Evolutionary conservation across 2,113 vertebrate genomes (phyloP).

Genomic region (Pangasianodon hypophthalmus): DNA sequence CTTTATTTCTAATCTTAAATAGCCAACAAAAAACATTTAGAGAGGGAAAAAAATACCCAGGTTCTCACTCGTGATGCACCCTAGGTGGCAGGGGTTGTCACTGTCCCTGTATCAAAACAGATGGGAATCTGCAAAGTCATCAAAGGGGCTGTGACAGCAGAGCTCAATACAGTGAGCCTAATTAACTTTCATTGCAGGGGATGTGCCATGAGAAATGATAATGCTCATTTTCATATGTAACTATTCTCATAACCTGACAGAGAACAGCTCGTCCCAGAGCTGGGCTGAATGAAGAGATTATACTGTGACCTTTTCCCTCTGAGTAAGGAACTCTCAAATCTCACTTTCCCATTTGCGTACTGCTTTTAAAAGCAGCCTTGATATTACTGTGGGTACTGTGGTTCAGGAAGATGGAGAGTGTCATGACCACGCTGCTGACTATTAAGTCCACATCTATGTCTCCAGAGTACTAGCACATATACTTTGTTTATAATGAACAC

Average conservation of each 20-base stretch:
- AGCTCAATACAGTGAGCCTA: conserved; percentile 2
- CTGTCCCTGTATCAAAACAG: not conserved
- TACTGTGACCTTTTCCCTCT: conserved; percentile 23
- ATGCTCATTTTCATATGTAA: conserved; percentile 19
- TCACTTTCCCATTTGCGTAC: conserved; percentile 20
- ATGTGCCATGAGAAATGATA: conserved; percentile 21
- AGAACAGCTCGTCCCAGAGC: conserved; percentile 7
- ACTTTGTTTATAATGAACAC: not conserved
- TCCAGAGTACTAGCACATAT: not conserved
- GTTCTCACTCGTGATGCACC: not conserved
- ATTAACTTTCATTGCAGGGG: conserved; percentile 29
- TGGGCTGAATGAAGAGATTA: conserved; percentile 23
- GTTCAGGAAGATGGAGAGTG: conserved; percentile 11
- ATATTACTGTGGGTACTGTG: conserved; percentile 16
- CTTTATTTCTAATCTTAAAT: not conserved
- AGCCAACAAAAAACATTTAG: not conserved
- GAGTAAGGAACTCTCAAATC: conserved; percentile 16
- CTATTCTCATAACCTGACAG: conserved; percentile 18
- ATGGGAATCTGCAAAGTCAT: conserved; percentile 19
- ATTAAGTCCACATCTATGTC: not conserved
- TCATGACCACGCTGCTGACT: not conserved
- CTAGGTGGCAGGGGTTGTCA: not conserved
- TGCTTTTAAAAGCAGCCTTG: conserved; percentile 20
- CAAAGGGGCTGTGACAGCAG: not conserved
- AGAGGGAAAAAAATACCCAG: not conserved